Evolutionary conservation across 2,888 invertebrate genomes (phyloP).

Genomic region (Tipula confusa): DNA sequence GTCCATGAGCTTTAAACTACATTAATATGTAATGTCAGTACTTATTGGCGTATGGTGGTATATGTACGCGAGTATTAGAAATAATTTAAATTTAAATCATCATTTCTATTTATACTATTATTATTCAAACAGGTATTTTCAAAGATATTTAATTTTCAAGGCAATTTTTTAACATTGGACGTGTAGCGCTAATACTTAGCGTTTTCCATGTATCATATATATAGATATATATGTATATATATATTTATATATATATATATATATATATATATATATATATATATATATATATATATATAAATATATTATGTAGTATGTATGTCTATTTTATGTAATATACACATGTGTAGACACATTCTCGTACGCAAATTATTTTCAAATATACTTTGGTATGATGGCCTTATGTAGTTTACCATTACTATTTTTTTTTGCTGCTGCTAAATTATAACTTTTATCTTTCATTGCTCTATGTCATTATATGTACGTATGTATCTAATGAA

Average conservation of each 20-base stretch:
- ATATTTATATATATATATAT: too few relatives aligned
- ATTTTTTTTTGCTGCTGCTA: neutral
- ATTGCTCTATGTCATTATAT: neutral
- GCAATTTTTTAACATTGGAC: conserved; percentile 3
- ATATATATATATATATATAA: too few relatives aligned
- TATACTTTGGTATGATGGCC: neutral
- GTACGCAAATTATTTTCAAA: neutral
- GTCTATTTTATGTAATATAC: neutral
- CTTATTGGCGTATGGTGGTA: too few relatives aligned
- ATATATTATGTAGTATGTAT: too few relatives aligned
- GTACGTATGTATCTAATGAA: neutral
- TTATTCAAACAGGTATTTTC: conserved; percentile 20
- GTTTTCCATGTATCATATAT: neutral
- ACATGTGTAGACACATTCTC: too few relatives aligned
- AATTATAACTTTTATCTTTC: neutral
- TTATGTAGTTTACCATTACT: neutral
- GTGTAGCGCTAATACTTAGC: neutral
- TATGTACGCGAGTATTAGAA: neutral
- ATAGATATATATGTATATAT: too few relatives aligned
- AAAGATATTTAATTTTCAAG: conserved; percentile 20
- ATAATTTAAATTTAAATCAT: neutral
- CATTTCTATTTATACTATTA: neutral
- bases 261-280: too few relatives aligned
- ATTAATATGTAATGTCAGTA: neutral
- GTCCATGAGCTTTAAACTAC: neutral